phyloP scores from a whole-genome alignment of 2,797 vertebrate genomes.

The Gadopsis bispinosus region DNA sequence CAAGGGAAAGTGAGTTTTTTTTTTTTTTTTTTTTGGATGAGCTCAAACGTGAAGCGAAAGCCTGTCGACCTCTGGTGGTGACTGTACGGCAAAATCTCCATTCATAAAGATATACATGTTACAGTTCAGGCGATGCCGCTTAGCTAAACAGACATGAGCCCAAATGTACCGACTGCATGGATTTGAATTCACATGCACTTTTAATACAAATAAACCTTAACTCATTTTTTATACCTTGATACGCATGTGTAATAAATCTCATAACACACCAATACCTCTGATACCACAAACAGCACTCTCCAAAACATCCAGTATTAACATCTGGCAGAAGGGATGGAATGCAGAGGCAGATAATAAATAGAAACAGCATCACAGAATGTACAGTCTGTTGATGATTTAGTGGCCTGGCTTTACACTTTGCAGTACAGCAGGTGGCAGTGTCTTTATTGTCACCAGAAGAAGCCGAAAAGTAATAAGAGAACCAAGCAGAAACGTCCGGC shows the following conservation, averaged over 20 bases:
- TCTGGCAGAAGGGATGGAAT: not conserved
- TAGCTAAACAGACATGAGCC: not conserved
- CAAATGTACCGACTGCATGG: not conserved
- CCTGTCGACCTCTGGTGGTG: slow-evolving; percentile 37
- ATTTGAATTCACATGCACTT: not conserved
- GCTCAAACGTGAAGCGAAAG: not conserved
- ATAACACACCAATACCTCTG: not conserved
- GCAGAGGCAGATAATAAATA: not conserved
- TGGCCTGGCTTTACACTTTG: not conserved
- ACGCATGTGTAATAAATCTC: not conserved
- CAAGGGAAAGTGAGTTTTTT: slow-evolving; percentile 81
- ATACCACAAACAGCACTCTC: not conserved
- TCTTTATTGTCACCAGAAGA: not conserved
- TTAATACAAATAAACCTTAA: not conserved
- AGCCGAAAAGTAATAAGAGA: not conserved
- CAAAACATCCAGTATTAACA: not conserved
- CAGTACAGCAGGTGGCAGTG: slow-evolving; percentile 28
- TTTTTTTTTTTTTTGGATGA: not conserved
- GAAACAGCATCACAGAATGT: not conserved
- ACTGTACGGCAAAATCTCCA: not conserved
- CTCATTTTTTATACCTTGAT: not conserved
- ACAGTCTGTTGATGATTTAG: not conserved
- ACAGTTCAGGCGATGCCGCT: not conserved
- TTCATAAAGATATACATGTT: not conserved
- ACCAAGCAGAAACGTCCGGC: not conserved